A percentile compares a stretch with the other conserved stretches of the same genome.
Evolutionary conservation across 2,888 invertebrate species (phyloP).

Genomic region (Erebia epiphron): DNA sequence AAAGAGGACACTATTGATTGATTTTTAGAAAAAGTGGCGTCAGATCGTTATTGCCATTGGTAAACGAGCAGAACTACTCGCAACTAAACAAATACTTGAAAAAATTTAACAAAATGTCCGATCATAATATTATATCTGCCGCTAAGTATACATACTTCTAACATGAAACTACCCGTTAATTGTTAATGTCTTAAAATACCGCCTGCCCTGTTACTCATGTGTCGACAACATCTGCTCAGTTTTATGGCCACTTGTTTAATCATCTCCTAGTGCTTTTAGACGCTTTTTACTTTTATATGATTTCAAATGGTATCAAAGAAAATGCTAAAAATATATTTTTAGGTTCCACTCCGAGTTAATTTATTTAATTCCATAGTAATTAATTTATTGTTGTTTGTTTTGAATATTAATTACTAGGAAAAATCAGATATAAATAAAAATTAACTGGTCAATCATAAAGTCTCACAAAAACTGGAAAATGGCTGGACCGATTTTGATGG

Average conservation of each 20-base stretch:
- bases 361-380: background rate
- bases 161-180: background rate
- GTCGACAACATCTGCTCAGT: constrained; percentile 29
- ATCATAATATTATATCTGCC: background rate
- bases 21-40: no score
- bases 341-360: background rate
- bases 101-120: background rate
- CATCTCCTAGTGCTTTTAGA: constrained; percentile 12
- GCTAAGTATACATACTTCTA: background rate
- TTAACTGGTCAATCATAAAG: no score
- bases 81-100: no score
- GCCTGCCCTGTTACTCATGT: constrained; percentile 23
- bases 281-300: constrained; percentile 2
- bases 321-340: background rate
- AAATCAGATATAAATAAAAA: no score
- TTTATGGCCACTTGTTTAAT: constrained; percentile 29
- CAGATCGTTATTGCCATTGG: no score
- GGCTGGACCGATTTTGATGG: no score
- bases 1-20: no score
- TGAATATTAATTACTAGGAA: no score
- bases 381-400: no score
- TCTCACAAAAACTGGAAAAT: no score
- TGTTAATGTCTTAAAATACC: constrained; percentile 13
- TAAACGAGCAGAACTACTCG: no score
- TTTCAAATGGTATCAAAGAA: constrained; percentile 3